These are phyloP conservation scores for Gnatocerus cornutus DNA, from an alignment of 2,888 invertebrate species.

Conservation along the genomic window DNA sequence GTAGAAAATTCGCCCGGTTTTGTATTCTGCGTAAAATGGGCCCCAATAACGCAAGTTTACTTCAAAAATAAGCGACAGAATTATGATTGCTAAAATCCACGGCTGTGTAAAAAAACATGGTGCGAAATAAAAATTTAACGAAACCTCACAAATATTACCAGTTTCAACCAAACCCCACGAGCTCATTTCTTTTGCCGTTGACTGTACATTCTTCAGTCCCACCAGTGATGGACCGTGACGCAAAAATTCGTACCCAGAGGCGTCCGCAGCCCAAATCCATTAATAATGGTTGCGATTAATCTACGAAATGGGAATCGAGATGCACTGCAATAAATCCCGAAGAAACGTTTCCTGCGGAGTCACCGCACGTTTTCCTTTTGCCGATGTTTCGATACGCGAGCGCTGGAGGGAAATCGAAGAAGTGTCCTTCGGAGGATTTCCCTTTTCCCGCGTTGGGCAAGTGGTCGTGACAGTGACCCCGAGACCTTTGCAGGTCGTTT, in stretches of 20 bases:
- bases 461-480: slow-evolving; percentile 43
- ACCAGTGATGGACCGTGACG: slow-evolving; percentile 39
- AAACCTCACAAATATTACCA: too few relatives aligned
- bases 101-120: too few relatives aligned
- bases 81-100: too few relatives aligned
- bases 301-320: slow-evolving; percentile 43
- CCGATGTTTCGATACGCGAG: slow-evolving; percentile 47
- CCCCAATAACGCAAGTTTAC: too few relatives aligned
- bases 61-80: too few relatives aligned
- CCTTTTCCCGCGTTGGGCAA: slow-evolving; percentile 29
- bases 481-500: slow-evolving; percentile 49
- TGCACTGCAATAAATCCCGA: slow-evolving; percentile 34
- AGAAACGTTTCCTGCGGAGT: slow-evolving; percentile 38
- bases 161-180: too few relatives aligned
- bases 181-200: too few relatives aligned
- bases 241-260: slow-evolving; percentile 37
- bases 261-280: slow-evolving; percentile 40
- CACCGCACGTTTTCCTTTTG: slow-evolving; percentile 40
- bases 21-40: too few relatives aligned
- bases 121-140: too few relatives aligned
- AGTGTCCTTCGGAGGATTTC: slow-evolving; percentile 18
- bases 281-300: slow-evolving; percentile 41
- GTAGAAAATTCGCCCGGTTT: too few relatives aligned
- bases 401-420: slow-evolving; percentile 25
- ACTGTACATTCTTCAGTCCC: slow-evolving; percentile 6